Base-by-base conservation (phyloP, 1,140 invertebrate genomes). In the Ptiloglossa arizonensis region DNA sequence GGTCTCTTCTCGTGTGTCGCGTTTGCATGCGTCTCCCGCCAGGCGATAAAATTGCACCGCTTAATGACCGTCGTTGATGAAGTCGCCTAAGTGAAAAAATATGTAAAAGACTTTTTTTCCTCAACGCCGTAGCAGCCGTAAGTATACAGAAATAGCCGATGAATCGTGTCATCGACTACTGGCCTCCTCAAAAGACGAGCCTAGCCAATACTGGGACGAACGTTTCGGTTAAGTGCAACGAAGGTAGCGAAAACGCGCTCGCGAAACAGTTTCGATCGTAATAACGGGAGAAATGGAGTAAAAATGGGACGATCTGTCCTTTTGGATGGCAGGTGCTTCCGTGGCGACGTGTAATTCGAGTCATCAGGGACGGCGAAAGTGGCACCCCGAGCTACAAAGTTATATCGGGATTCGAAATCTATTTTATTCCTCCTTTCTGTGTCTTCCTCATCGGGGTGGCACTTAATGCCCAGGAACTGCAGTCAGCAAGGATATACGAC, bases 31-130 rank as follows among this genome's bases (percentile, higher is more conserved):
- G 57, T 60, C 57, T 35, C 6, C 41, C 6, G 38, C 46, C 66
- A 29, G 54, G 54, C 73, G 73, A 54, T 80, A 64, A 68, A 75
- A 66, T 78, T 78, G 62, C 75, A 35, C 66, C 67, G 72, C 67
- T 35, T 78, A 78, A 78, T 27, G 79, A 72, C 60, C 41, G 75
- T 52, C 57, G 63, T 24, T 50, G 59, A 71, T 71, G 59, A 66
- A 78, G 74, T 52, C 50, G 67, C 77, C 59, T 78, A 72, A 81
- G 67, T 54, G 79, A 81, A 71, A 78, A 78, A 71, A 70, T 71
- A 81, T 81, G 79, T 67, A 72, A 81, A 81, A 71, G 15, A 60
- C 17, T 52, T 71, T 80, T 69, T 76, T 76, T 46, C 48, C 63
- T 1, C 41, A 17, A 5, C 41, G 6, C n/a, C 32, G 41, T 60